phyloP scores from a whole-genome alignment of 2,888 invertebrate genomes.

The Alsophila aescularia region DNA sequence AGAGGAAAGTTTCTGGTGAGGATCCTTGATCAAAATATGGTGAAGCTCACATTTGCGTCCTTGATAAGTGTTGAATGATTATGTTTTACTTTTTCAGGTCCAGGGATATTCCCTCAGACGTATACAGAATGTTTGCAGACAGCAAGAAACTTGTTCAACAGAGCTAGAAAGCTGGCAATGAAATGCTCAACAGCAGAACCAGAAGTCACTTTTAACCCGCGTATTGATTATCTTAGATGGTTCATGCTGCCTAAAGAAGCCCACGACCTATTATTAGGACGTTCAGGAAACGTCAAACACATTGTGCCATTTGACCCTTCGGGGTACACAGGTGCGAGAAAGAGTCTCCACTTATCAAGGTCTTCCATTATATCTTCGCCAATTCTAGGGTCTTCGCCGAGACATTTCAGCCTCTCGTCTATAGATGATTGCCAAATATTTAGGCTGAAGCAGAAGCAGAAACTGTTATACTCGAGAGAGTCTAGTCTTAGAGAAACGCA shows the following conservation, averaged over 20 bases:
- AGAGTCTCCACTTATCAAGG: constrained; percentile 68
- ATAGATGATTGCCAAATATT: constrained; percentile 84
- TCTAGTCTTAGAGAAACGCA: constrained; percentile 74
- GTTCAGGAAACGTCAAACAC: constrained; percentile 90
- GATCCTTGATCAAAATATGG: not conserved
- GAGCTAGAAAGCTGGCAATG: constrained; percentile 90
- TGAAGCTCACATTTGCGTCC: not conserved
- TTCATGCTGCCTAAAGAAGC: constrained; percentile 96
- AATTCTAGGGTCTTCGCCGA: constrained; percentile 82
- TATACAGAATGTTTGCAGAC: constrained; percentile 91
- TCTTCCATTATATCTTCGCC: constrained; percentile 75
- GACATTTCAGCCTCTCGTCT: constrained; percentile 89
- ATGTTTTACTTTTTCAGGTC: constrained; percentile 69
- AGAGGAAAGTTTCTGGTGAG: constrained; percentile 87
- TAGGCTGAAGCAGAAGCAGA: constrained; percentile 76
- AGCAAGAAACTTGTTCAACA: constrained; percentile 90
- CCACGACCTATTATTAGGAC: constrained; percentile 88
- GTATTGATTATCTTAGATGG: constrained; percentile 91
- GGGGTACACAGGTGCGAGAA: constrained; percentile 81
- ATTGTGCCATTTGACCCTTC: constrained; percentile 90
- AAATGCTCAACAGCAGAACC: constrained; percentile 90
- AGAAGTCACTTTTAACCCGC: constrained; percentile 87
- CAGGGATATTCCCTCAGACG: constrained; percentile 89
- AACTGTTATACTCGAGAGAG: constrained; percentile 68
- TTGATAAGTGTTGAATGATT: constrained; percentile 3